Evolutionary conservation across 2,113 vertebrate species (phyloP).

Genomic region (Stictonetta naevosa): DNA sequence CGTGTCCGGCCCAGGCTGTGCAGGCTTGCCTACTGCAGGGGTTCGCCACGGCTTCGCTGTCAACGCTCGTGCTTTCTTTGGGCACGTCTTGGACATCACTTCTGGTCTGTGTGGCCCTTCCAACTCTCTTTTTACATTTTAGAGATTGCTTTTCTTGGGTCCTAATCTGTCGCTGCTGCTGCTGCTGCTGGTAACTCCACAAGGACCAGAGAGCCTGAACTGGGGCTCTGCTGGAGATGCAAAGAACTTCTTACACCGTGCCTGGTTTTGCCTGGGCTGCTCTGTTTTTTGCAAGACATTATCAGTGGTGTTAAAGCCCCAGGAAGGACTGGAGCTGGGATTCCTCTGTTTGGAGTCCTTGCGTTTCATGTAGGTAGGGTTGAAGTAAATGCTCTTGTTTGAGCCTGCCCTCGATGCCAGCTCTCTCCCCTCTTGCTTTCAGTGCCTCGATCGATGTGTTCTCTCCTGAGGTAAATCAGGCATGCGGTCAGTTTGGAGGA

Average conservation of each 20-base stretch:
- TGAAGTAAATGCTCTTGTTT: background rate
- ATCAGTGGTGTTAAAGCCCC: background rate
- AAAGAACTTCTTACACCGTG: background rate
- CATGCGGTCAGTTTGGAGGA: background rate
- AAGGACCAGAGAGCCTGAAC: background rate
- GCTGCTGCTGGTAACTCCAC: background rate
- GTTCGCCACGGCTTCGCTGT: background rate
- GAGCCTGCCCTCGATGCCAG: background rate
- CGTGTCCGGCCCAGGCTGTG: background rate
- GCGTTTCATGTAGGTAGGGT: background rate
- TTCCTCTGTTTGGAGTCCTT: accelerated
- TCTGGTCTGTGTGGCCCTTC: background rate
- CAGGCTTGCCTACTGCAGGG: background rate
- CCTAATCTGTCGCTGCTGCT: accelerated
- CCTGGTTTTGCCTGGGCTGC: background rate
- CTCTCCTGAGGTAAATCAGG: background rate
- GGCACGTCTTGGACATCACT: background rate
- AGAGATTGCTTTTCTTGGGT: too few species aligned
- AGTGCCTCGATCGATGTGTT: accelerated
- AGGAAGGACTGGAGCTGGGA: background rate
- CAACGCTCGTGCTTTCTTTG: background rate
- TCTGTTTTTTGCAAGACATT: background rate
- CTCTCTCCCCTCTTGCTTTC: background rate
- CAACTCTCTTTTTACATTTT: background rate
- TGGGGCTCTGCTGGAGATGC: background rate